Base-by-base conservation (phyloP, 2,888 invertebrate species). In the Hirudinaria manillensis region DNA sequence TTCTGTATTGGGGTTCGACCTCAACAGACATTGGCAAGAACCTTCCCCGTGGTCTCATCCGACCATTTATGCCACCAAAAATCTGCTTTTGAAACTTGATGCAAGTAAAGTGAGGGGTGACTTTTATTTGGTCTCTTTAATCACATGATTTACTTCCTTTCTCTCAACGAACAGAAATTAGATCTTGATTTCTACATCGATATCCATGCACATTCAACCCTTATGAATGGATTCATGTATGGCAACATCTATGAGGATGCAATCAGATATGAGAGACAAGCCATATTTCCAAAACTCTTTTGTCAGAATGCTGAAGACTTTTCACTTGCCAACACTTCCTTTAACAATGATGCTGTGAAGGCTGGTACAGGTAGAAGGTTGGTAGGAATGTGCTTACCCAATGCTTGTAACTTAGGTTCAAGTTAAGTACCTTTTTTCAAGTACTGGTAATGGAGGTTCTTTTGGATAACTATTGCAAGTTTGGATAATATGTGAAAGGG, bases 131-230 rank as follows among this genome's bases (percentile, higher is more conserved):
- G 29, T 27, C 10, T 68, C 38, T 13, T 68, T 68, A 68, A 68
- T 27, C 29, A 68, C 24, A 19, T 27, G 27, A n/a, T 24, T 32
- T 32, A 32, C 27, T 36, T 27, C 13, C 24, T n/a, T 21, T 61
- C n/a, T 7, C 36, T 56, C n/a, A 29, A 7, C n/a, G 10, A 27
- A 10, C 84, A 88, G 86, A 89, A 89, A 78, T 83, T 87, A 27
- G 93, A 95, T 80, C 86, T 98, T 81, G 96, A 97, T 86, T 93
- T 96, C 84, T 92, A 95, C 77, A 89, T 99, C 75, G 98, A 99
- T 86, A 88, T 99, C 71, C 98, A 99, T 84, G 93, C 94, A 10
- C 94, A 98, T 84, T 90, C 93, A 21, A 94, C 92, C 80, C 89
- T 94, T 77, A 91, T 92, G 83, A 97, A 97, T 13, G 91, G 93